Evolutionary conservation across 2,888 invertebrate species (phyloP).

Genomic region (Phoronis australis): DNA sequence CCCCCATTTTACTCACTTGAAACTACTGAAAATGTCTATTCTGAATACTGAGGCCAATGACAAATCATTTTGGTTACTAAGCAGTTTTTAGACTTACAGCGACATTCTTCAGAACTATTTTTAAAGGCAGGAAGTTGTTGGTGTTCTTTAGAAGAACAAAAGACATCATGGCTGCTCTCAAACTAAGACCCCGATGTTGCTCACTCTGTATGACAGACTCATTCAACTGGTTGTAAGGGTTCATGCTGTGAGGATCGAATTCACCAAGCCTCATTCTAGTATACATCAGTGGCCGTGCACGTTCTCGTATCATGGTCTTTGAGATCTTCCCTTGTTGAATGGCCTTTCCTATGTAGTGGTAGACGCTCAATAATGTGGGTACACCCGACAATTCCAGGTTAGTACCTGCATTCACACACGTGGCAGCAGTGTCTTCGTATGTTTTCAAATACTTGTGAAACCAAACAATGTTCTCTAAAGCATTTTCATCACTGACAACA

Average conservation of each 20-base stretch:
- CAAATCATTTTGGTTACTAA: too few relatives aligned
- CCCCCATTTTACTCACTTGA: too few relatives aligned
- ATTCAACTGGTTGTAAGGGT: constrained; percentile 29
- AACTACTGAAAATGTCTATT: too few relatives aligned
- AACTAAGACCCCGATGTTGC: constrained; percentile 18
- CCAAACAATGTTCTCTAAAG: constrained; percentile 19
- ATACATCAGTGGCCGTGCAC: constrained; percentile 33
- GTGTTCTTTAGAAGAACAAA: constrained; percentile 30
- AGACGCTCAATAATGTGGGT: constrained; percentile 1
- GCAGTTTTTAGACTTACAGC: constrained; percentile 23
- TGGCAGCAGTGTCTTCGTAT: constrained; percentile 19
- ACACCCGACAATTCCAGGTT: constrained; percentile 25
- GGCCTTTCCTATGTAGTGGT: not conserved
- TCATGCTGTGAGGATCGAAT: constrained; percentile 37
- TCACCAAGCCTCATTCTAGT: constrained; percentile 41
- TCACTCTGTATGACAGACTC: constrained; percentile 20
- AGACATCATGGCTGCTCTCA: constrained; percentile 20
- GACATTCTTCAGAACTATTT: constrained; percentile 9
- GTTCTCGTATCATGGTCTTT: not conserved
- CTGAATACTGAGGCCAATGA: too few relatives aligned
- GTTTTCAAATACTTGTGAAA: constrained; percentile 23
- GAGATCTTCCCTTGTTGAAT: not conserved
- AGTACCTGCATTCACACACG: constrained; percentile 27
- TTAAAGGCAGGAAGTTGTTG: constrained; percentile 17
- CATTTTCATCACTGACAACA: constrained; percentile 24